These are phyloP conservation scores for Drosophila arizonae DNA, from an alignment of 1,140 invertebrate genomes.

Conservation along the genomic window DNA sequence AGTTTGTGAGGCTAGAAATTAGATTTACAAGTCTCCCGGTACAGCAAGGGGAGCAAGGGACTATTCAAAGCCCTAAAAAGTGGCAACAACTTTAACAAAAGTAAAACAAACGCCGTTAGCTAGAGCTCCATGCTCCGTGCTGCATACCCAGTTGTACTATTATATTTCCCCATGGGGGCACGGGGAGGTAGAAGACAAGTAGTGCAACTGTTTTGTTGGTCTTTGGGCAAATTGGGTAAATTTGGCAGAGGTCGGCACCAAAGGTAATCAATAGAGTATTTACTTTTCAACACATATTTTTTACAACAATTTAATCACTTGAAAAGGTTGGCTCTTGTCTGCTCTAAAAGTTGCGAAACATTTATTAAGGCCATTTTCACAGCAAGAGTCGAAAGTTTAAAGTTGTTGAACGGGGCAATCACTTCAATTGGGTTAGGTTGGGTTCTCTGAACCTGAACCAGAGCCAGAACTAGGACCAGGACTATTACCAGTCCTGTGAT, in stretches of 20 bases:
- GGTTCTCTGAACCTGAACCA: neutral
- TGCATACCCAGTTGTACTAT: slow-evolving; percentile 62
- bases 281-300: slow-evolving; percentile 38
- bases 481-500: no score
- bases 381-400: slow-evolving; percentile 45
- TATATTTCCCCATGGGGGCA: slow-evolving; percentile 67
- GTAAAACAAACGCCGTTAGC: slow-evolving; percentile 69
- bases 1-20: slow-evolving; percentile 67
- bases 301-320: slow-evolving; percentile 68
- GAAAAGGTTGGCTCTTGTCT: slow-evolving; percentile 29
- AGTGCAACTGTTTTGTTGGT: slow-evolving; percentile 55
- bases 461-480: no score
- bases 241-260: slow-evolving; percentile 13
- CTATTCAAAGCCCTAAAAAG: slow-evolving; percentile 52
- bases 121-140: slow-evolving; percentile 17
- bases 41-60: slow-evolving; percentile 21
- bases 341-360: slow-evolving; percentile 51
- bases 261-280: slow-evolving; percentile 59
- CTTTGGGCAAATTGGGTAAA: slow-evolving; percentile 53
- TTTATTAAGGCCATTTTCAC: slow-evolving; percentile 49
- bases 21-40: slow-evolving; percentile 74
- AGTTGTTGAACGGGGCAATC: slow-evolving; percentile 25
- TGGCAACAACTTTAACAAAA: slow-evolving; percentile 66
- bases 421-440: neutral
- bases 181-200: slow-evolving; percentile 28